phyloP scores from a whole-genome alignment of 2,797 vertebrate genomes.

The Sardinella longiceps region DNA sequence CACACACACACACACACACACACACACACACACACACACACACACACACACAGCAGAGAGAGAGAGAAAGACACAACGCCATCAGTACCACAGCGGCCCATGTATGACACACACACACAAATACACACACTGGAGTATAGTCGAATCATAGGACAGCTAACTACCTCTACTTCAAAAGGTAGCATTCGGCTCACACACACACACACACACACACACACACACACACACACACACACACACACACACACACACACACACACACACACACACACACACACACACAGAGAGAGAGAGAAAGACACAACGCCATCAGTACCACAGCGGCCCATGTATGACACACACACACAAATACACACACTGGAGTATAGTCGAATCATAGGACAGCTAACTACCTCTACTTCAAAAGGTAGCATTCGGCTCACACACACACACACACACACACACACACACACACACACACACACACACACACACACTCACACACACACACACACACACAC shows the following conservation, averaged over 20 bases:
- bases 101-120: not conserved
- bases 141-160: too few species aligned
- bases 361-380: too few species aligned
- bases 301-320: not conserved
- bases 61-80: not conserved
- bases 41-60: not conserved
- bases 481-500: not conserved
- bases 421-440: conserved; percentile 21
- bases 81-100: not conserved
- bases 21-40: not conserved
- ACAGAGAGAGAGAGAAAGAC: not conserved
- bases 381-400: too few species aligned
- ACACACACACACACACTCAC: too few species aligned
- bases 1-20: not conserved
- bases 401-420: too few species aligned
- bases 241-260: conserved; percentile 64
- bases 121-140: not conserved
- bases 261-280: not conserved
- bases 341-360: conserved; percentile 18
- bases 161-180: too few species aligned
- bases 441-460: too few species aligned
- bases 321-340: not conserved
- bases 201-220: not conserved
- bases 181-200: too few species aligned
- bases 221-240: too few species aligned